A percentile compares a stretch with the other conserved stretches of the same genome.
phyloP scores from a whole-genome alignment of 2,888 invertebrate genomes.

The Cepaea hortensis region DNA sequence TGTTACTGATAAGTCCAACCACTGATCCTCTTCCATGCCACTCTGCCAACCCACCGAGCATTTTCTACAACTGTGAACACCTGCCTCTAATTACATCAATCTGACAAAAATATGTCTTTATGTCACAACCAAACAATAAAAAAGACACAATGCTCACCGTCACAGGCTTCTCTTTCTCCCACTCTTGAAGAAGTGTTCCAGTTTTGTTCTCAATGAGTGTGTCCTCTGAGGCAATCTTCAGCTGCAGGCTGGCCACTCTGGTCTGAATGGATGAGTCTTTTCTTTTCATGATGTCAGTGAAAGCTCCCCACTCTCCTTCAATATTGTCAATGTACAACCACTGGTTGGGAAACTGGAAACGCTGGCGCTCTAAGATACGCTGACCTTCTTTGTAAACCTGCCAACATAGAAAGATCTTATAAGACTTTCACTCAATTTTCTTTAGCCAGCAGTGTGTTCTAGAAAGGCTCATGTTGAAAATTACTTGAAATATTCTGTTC shows the following conservation, averaged over 20 bases:
- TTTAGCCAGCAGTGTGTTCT: no score
- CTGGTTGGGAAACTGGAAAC: slow-evolving; percentile 96
- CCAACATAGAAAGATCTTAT: not conserved
- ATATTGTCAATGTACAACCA: slow-evolving; percentile 99
- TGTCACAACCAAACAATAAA: slow-evolving; percentile 11
- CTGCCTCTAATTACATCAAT: no score
- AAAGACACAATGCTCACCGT: slow-evolving; percentile 78
- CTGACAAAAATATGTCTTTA: no score
- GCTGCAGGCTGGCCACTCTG: slow-evolving; percentile 83
- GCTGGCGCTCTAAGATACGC: slow-evolving; percentile 94
- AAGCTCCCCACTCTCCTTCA: slow-evolving; percentile 99
- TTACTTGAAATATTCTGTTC: no score
- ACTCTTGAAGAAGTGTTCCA: slow-evolving; percentile 92
- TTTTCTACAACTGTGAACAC: no score
- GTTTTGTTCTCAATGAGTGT: slow-evolving; percentile 97
- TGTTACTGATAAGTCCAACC: no score
- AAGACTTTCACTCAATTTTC: no score
- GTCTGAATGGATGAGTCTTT: slow-evolving; percentile 86
- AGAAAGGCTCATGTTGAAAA: no score
- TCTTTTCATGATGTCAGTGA: slow-evolving; percentile 97
- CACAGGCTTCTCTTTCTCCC: slow-evolving; percentile 98
- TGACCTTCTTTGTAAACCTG: slow-evolving; percentile 96
- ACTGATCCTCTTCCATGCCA: no score
- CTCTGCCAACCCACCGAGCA: no score
- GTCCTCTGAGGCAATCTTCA: slow-evolving; percentile 98